Evolutionary conservation across 1,140 invertebrate species (phyloP), one percentile per base, ranked within the genome.

Genomic region (Cepaea nemoralis): DNA sequence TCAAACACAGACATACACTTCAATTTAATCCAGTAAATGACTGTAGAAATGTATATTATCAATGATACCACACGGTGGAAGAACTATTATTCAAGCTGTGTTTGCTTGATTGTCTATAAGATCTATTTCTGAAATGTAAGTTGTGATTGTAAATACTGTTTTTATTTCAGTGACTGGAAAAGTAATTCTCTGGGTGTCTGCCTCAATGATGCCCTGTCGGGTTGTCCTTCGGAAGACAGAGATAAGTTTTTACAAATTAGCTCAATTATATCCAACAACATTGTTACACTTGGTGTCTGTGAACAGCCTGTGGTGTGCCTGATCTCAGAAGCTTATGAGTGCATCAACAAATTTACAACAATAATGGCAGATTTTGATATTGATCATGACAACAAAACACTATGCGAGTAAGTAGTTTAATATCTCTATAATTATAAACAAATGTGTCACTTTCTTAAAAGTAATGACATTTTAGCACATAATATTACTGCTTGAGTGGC

Each of bases 371-470:
- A 42, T 19, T 78, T 12, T 78, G 75, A 63, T 10, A 31, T 16
- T 31, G 24, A 39, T 39, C 12, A 77, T 59, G 55, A 77, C 75
- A 77, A 3, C 14, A 33, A 63, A 31, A 16, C 75, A 1, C 40
- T 78, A 22, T 78, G 77, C 33, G 31, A 8, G 77, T 78, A 69
- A 78, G 63, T 48, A 33, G 45, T 27, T 50, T 22, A n/a, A n/a
- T n/a, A n/a, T n/a, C n/a, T n/a, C n/a, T n/a, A n/a, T n/a, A n/a
- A n/a, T n/a, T n/a, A n/a, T n/a, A n/a, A n/a, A n/a, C n/a, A n/a
- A n/a, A n/a, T n/a, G n/a, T n/a, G n/a, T n/a, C n/a, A n/a, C n/a
- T n/a, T n/a, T n/a, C n/a, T n/a, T n/a, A n/a, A n/a, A n/a, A n/a
- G n/a, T n/a, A n/a, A n/a, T n/a, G n/a, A n/a, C n/a, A n/a, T n/a